Percentiles rank a stretch among this genome's conserved stretches.
Evolutionary conservation across 2,113 vertebrate genomes (phyloP).

Genomic region (Pangasianodon gigas): DNA sequence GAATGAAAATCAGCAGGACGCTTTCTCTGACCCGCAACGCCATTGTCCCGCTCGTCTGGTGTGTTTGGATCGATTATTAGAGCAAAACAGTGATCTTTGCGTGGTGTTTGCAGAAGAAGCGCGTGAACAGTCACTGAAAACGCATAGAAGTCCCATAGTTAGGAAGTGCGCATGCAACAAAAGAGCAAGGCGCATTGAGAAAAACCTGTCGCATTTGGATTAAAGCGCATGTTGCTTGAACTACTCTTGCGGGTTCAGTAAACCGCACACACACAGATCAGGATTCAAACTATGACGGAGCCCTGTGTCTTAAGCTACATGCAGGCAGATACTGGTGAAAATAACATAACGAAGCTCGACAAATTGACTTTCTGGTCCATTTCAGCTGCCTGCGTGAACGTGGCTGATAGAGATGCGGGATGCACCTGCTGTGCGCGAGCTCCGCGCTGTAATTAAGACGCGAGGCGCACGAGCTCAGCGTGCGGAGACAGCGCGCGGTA

Average conservation of each 20-base stretch:
- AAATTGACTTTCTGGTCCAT: background rate
- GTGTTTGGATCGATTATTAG: background rate
- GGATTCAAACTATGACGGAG: background rate
- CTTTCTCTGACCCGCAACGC: background rate
- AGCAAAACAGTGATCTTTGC: background rate
- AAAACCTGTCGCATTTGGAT: background rate
- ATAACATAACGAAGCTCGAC: background rate
- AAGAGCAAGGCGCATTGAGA: background rate
- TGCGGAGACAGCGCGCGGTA: background rate
- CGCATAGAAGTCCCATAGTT: constrained; percentile 4
- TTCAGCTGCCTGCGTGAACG: background rate
- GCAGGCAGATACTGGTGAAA: background rate
- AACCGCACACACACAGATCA: background rate
- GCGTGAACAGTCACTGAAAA: background rate
- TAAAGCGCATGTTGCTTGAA: background rate
- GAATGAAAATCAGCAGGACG: constrained; percentile 28
- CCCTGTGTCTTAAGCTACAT: background rate
- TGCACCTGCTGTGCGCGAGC: background rate
- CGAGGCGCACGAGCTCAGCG: background rate
- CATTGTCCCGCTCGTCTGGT: constrained; percentile 25
- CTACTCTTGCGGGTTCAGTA: background rate
- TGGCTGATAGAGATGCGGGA: background rate
- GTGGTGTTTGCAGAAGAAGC: background rate
- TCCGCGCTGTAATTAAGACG: constrained; percentile 24
- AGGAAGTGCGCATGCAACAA: background rate